Percentiles rank a stretch among this genome's conserved stretches.
Conservation (phyloP, 2,888 invertebrate genomes). For the Tubulanus polymorphus region DNA sequence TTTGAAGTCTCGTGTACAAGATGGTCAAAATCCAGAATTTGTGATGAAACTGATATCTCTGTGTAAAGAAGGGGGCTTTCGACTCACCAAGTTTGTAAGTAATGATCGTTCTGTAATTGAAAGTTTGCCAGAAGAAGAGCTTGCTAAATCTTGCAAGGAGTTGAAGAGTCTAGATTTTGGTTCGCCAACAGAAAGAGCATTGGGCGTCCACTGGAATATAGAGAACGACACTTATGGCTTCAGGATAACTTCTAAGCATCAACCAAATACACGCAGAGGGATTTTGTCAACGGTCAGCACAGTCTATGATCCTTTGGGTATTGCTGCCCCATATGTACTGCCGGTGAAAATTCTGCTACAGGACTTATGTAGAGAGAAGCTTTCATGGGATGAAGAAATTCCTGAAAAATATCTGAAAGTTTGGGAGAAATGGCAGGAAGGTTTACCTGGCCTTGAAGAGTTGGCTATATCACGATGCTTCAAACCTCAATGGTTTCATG, state of each 20-base stretch:
- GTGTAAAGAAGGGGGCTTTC: slow-evolving; percentile 8
- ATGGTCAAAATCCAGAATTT: slow-evolving; percentile 10
- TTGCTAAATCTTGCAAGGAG: not conserved
- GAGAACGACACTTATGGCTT: slow-evolving; percentile 7
- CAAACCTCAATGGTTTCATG: not conserved
- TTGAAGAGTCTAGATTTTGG: not conserved
- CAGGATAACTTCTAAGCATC: not conserved
- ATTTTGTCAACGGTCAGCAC: slow-evolving; percentile 2
- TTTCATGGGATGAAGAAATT: not conserved
- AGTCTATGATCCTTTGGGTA: not conserved
- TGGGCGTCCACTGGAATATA: not conserved
- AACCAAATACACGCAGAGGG: not conserved
- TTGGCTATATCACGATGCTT: not conserved
- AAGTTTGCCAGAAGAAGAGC: slow-evolving; percentile 1
- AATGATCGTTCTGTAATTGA: slow-evolving; percentile 3
- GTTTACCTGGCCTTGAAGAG: not conserved
- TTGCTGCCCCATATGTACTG: not conserved
- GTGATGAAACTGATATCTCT: not conserved
- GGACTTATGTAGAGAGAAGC: not conserved
- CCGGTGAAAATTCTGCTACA: slow-evolving; percentile 5
- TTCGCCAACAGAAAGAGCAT: not conserved
- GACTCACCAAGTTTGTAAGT: slow-evolving; percentile 9
- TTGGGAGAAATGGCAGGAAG: not conserved
- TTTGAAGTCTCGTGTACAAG: slow-evolving; percentile 14
- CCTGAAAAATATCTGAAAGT: not conserved